Percentiles rank a stretch among this genome's conserved stretches.
Evolutionary conservation across 2,888 invertebrate species (phyloP).

Genomic region (Pantelozetes paolii): DNA sequence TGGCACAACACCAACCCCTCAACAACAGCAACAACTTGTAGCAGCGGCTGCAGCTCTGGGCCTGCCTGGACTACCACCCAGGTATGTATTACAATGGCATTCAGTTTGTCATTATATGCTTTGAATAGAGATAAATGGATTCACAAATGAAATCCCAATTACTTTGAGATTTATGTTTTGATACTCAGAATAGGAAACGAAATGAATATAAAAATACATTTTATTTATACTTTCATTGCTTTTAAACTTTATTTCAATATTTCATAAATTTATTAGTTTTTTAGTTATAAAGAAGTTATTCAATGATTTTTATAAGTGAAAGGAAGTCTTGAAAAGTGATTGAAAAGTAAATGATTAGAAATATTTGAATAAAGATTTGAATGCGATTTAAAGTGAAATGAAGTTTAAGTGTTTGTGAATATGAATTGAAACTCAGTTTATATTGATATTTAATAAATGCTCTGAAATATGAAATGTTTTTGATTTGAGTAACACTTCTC

Average conservation of each 20-base stretch:
- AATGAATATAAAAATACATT: no score
- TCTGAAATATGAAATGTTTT: constrained; percentile 11
- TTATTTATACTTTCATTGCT: no score
- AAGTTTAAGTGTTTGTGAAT: neutral
- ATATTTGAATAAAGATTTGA: constrained; percentile 27
- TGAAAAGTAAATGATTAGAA: constrained; percentile 20
- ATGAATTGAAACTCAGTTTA: neutral
- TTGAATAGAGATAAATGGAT: neutral
- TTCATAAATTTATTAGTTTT: no score
- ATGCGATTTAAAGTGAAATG: constrained; percentile 21
- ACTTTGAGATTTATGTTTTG: neutral
- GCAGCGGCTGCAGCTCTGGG: constrained; percentile 45
- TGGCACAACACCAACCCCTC: constrained; percentile 25
- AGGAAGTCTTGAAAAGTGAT: neutral
- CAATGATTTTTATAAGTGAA: neutral
- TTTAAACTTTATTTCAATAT: no score
- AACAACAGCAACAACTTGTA: constrained; percentile 43
- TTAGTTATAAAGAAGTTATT: neutral
- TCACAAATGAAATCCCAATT: neutral
- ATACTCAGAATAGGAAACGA: no score
- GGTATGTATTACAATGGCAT: neutral
- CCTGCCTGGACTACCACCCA: constrained; percentile 39
- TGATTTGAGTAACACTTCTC: constrained; percentile 14
- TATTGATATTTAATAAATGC: constrained; percentile 4
- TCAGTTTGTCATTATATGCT: neutral